Conservation (phyloP, 53 echinoderm and acorn worm species). For the Paelopatides confundens region DNA sequence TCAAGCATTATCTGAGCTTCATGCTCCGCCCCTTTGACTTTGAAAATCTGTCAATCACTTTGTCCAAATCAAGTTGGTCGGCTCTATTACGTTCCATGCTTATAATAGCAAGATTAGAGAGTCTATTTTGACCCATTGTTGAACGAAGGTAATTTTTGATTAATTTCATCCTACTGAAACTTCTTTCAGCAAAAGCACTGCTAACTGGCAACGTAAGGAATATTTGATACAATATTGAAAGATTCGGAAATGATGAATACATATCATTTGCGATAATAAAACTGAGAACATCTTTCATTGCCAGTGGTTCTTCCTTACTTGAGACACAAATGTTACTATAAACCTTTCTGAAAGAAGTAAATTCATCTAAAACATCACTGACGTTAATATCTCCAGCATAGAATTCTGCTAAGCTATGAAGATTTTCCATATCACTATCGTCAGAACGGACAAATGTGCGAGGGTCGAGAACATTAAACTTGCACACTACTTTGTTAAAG, state of each 20-base stretch:
- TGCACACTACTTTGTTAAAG: constrained; percentile 2
- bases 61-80: constrained; percentile 2
- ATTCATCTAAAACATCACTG: background rate
- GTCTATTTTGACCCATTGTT: background rate
- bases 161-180: background rate
- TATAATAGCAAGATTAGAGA: constrained; percentile 2
- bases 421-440: background rate
- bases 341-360: background rate
- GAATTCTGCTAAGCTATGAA: background rate
- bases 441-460: background rate
- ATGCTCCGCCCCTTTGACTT: background rate
- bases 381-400: background rate
- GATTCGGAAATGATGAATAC: background rate
- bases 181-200: background rate
- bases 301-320: constrained; percentile 9
- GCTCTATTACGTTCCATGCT: background rate
- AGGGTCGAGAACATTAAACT: background rate
- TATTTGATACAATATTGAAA: background rate
- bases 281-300: background rate
- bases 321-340: background rate
- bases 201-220: background rate
- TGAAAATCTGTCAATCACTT: background rate
- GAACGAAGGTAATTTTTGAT: background rate
- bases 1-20: background rate
- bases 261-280: background rate